Base-by-base conservation (phyloP, 2,113 vertebrate genomes). In the Herpailurus yagouaroundi region DNA sequence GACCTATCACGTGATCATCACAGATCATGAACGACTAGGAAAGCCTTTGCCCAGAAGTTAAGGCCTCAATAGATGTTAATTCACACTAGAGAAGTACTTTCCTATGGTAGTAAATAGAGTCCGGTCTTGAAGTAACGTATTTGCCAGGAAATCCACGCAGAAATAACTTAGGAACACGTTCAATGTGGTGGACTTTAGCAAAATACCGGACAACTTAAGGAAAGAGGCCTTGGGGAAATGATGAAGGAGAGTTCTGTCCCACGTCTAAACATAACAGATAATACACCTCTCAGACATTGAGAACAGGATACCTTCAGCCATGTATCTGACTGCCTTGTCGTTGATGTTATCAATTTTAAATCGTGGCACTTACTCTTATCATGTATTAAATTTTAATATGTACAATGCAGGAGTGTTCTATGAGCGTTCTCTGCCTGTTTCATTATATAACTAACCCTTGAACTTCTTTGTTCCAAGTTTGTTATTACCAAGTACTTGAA, bases 121-220 rank as follows among this genome's bases (percentile, higher is more conserved):
- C 97, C 97, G 95, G 71, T 71, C 94, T 98, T 98, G 71, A 8
- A 98, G 94, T 89, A 89, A 79, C 57, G 97, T 91, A 60, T 80
- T 52, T 93, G 12, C 31, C 2, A 89, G 36, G 48, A 86, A 87
- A 25, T 63, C 48, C 15, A 33, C 60, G 15, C 18, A 64, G n/a
- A 63, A 76, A 76, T 60, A 91, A 81, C 25, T 27, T 45, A 55
- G 82, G 33, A 76, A 83, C 41, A 69, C 27, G 60, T 41, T 36
- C 12, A 80, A 29, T 95, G 48, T 84, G 38, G 6, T 94, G 11
- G 36, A 63, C 7, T 48, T 85, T 18, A 71, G 27, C 19, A 79
- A 91, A 94, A 73, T 52, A 71, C 23, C n/a, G 55, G 36, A 41
- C 55, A 88, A 50, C 33, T 60, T 76, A 71, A 86, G 33, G 16